Conservation (phyloP, 2,797 vertebrate species). For the Aplochiton taeniatus region DNA sequence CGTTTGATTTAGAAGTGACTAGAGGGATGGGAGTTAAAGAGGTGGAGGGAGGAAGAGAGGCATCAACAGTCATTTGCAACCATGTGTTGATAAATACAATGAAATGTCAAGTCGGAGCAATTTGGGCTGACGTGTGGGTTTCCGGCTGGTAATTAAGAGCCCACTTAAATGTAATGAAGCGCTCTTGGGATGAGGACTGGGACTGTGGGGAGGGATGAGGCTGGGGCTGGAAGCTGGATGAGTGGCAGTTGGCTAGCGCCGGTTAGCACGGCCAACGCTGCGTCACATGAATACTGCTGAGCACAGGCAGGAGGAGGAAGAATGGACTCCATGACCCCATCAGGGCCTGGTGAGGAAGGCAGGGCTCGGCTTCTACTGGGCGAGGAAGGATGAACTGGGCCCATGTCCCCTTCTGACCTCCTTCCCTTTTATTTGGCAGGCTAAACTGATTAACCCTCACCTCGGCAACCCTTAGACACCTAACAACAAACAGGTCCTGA, state of each 20-base stretch:
- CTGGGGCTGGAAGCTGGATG: not conserved
- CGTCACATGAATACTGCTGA: not conserved
- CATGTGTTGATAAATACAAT: slow-evolving; percentile 95
- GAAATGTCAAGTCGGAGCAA: slow-evolving; percentile 95
- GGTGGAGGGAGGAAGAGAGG: slow-evolving; percentile 30
- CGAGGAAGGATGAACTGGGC: not conserved
- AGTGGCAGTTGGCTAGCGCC: slow-evolving; percentile 1
- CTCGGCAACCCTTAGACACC: too few relatives aligned
- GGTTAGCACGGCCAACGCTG: slow-evolving; percentile 16
- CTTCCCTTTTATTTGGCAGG: too few relatives aligned
- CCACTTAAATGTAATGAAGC: slow-evolving; percentile 92
- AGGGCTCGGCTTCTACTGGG: too few relatives aligned
- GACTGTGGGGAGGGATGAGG: not conserved
- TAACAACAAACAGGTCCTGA: too few relatives aligned
- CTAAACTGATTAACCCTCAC: too few relatives aligned
- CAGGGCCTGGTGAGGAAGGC: not conserved
- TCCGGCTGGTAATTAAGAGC: slow-evolving; percentile 90
- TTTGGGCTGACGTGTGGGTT: slow-evolving; percentile 84
- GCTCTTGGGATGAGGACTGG: slow-evolving; percentile 32
- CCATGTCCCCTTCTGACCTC: too few relatives aligned
- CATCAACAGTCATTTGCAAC: slow-evolving; percentile 87
- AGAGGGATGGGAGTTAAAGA: slow-evolving; percentile 54
- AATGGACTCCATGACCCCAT: not conserved
- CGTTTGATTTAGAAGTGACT: slow-evolving; percentile 90
- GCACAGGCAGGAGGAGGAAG: not conserved